A percentile compares a stretch with the other conserved stretches of the same genome.
phyloP scores from a whole-genome alignment of 1,140 invertebrate genomes.

The Drosophila gunungcola region DNA sequence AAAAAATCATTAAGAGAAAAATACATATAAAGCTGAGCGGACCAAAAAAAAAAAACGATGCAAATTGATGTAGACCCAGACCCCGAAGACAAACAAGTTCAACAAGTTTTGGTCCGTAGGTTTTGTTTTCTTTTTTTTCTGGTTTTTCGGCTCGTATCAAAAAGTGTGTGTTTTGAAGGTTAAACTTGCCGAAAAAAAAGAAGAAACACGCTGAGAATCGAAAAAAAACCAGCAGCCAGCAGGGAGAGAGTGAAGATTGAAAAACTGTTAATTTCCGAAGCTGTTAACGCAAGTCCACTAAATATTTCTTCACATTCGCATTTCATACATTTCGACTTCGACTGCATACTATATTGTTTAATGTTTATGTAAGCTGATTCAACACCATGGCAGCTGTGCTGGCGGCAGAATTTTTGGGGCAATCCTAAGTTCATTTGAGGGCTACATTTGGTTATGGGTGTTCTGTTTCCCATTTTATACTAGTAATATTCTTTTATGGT shows the following conservation, averaged over 20 bases:
- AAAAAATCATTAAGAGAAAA: constrained; percentile 52
- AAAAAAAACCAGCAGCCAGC: constrained; percentile 2
- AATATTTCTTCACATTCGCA: constrained; percentile 62
- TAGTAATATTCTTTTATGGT: too few species aligned
- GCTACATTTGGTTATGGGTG: neutral
- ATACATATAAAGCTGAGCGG: constrained; percentile 12
- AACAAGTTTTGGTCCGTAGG: constrained; percentile 60
- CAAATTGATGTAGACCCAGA: constrained; percentile 51
- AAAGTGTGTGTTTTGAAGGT: constrained; percentile 61
- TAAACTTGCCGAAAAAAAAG: constrained; percentile 47
- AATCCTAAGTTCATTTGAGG: constrained; percentile 17
- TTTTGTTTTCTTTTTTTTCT: constrained; percentile 45
- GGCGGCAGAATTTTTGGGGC: constrained; percentile 10
- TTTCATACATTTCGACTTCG: constrained; percentile 6
- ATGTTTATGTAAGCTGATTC: constrained; percentile 67
- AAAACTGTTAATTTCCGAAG: constrained; percentile 72
- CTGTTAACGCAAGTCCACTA: constrained; percentile 65
- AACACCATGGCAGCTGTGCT: constrained; percentile 28
- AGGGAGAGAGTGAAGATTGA: constrained; percentile 34
- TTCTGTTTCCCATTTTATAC: neutral
- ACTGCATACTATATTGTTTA: neutral
- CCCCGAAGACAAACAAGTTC: constrained; percentile 64
- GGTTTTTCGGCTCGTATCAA: constrained; percentile 44
- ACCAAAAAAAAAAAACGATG: constrained; percentile 53
- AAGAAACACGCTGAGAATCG: constrained; percentile 14